These are phyloP conservation scores for Acronicta leporina DNA, from an alignment of 2,888 invertebrate genomes.

Conservation along the genomic window DNA sequence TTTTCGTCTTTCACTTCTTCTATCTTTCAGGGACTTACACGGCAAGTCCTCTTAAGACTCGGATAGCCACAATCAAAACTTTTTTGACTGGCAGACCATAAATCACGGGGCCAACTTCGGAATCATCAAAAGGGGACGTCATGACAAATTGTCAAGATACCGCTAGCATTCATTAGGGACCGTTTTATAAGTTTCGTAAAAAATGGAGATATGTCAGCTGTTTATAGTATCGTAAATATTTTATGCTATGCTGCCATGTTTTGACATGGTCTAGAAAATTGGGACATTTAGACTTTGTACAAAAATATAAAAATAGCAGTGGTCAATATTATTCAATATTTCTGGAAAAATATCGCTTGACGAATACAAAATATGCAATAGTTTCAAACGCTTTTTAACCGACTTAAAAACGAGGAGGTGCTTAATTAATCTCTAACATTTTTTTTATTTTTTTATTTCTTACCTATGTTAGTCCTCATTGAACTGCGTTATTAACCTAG, in stretches of 20 bases:
- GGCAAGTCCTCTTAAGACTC: conserved; percentile 29
- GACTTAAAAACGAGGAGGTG: too few relatives aligned
- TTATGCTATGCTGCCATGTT: background rate
- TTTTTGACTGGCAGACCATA: conserved; percentile 41
- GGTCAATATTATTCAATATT: too few relatives aligned
- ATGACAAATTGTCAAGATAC: conserved; percentile 51
- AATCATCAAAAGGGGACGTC: conserved; percentile 34
- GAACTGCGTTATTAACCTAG: too few relatives aligned
- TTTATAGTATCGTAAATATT: conserved; percentile 22
- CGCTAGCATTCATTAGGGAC: conserved; percentile 22
- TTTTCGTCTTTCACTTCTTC: conserved; percentile 17
- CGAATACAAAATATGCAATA: too few relatives aligned
- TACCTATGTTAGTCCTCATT: too few relatives aligned
- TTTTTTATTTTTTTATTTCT: too few relatives aligned
- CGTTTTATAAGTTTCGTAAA: conserved; percentile 28
- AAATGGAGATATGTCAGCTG: conserved; percentile 11
- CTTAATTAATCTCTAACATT: too few relatives aligned
- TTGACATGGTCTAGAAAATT: background rate
- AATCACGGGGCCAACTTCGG: conserved; percentile 39
- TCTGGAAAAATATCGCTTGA: too few relatives aligned
- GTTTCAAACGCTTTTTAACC: too few relatives aligned
- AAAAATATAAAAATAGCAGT: too few relatives aligned
- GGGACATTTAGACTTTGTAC: background rate
- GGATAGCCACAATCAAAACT: conserved; percentile 38
- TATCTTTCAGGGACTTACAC: conserved; percentile 21